Percentiles rank a stretch among this genome's conserved stretches.
Conservation (phyloP, 1,140 invertebrate genomes). For the Acromyrmex heyeri region DNA sequence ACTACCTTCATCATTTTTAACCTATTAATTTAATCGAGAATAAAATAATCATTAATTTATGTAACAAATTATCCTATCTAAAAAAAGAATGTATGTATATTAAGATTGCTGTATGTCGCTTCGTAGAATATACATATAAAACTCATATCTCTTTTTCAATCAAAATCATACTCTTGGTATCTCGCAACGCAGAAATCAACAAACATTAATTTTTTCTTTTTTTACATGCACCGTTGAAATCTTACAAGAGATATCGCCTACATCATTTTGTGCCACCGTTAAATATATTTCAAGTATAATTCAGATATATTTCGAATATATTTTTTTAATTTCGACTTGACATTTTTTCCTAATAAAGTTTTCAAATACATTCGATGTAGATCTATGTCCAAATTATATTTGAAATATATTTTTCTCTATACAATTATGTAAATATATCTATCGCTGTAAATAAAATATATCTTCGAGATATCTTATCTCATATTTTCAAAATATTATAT, state of each 20-base stretch:
- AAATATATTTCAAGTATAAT: slow-evolving; percentile 38
- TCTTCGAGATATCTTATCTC: not conserved
- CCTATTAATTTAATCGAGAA: slow-evolving; percentile 26
- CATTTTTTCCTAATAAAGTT: not conserved
- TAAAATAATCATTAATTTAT: slow-evolving; percentile 50
- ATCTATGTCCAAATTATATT: slow-evolving; percentile 15
- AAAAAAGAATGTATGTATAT: slow-evolving; percentile 18
- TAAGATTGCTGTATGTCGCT: slow-evolving; percentile 17
- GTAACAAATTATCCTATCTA: slow-evolving; percentile 52
- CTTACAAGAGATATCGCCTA: slow-evolving; percentile 32
- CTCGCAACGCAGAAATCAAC: slow-evolving; percentile 32
- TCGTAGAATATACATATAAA: slow-evolving; percentile 55
- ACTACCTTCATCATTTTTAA: slow-evolving; percentile 46
- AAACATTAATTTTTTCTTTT: not conserved
- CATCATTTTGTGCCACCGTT: not conserved
- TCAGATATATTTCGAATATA: slow-evolving; percentile 32
- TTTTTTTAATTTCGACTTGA: not conserved
- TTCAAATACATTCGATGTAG: slow-evolving; percentile 25
- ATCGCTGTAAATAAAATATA: slow-evolving; percentile 44
- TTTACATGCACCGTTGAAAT: slow-evolving; percentile 45
- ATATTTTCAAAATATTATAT: slow-evolving; percentile 10
- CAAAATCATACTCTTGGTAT: slow-evolving; percentile 1
- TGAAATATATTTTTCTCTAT: slow-evolving; percentile 38
- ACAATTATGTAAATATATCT: slow-evolving; percentile 39
- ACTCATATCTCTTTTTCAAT: not conserved